Base-by-base conservation (phyloP, 2,797 vertebrate species). In the Dallia pectoralis region DNA sequence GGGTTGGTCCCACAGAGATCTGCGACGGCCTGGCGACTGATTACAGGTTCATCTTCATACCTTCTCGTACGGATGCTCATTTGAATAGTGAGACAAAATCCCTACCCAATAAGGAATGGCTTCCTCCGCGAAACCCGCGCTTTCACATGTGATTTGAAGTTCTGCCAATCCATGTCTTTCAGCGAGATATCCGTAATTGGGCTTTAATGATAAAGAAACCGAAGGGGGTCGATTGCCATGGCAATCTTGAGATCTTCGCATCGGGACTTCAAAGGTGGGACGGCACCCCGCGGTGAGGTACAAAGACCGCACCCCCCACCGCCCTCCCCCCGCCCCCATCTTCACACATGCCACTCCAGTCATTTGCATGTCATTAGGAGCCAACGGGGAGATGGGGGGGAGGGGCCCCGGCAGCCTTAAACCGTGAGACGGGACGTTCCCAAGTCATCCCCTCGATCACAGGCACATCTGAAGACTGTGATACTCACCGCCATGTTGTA, bases 301-400 rank as follows among this genome's bases (percentile, higher is more conserved):
- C 73, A 79, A 82, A 85, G 82, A 84, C 86, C 79, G 83, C 88
- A 15, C 33, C 89, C 84, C 83, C 30, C 89, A 84, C 83, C 79
- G 78, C 5, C 62, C 11, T 19, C 4, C 29, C 29, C 19, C 16
- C 70, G 11, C 4, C 29, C 29, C 19, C 16, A 59, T 33, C 70
- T 19, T 33, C 30, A 30, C 69, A 25, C 66, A 49, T 62, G 53
- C 53, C 53, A 1, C 53, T n/a, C 79, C 81, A 82, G 81, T 89
- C 83, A 91, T 91, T 89, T 90, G 85, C 88, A 91, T 91, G 85
- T 90, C 86, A 90, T 91, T 89, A 85, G 78, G 14, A 12, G 33
- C 19, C 4, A 18, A 19, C 15, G 48, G 48, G 48, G 48, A 25
- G 53, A 25, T 3, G n/a, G n/a, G n/a, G 8, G 51, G 32, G 29